These are phyloP conservation scores for Dreissena polymorpha DNA, from an alignment of 1,140 invertebrate genomes.

Conservation along the genomic window DNA sequence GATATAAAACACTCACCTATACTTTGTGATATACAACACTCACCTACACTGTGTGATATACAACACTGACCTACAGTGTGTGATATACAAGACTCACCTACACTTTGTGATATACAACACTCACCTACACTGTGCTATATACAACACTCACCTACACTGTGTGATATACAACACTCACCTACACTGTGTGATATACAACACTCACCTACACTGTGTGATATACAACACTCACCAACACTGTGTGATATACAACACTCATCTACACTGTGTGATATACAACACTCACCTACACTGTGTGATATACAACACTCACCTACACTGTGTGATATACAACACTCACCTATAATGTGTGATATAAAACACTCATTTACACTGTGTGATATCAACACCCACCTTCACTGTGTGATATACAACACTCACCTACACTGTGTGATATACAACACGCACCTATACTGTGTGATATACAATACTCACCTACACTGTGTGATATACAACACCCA, in stretches of 20 bases:
- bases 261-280: not conserved
- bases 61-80: not conserved
- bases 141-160: too few species aligned
- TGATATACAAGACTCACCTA: too few species aligned
- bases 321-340: not conserved
- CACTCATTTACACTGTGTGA: too few species aligned
- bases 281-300: constrained; percentile 16
- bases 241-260: too few species aligned
- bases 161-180: not conserved
- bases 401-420: too few species aligned
- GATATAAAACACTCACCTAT: not conserved
- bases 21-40: not conserved
- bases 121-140: constrained; percentile 26
- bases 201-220: too few species aligned
- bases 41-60: not conserved
- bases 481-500: not conserved
- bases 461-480: too few species aligned
- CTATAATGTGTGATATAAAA: constrained; percentile 1
- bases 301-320: too few species aligned
- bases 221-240: constrained; percentile 1
- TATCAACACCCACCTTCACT: not conserved
- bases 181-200: not conserved
- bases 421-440: not conserved
- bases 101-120: not conserved
- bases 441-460: constrained; percentile 10